Evolutionary conservation across 2,797 vertebrate species (phyloP).

Genomic region (Lutjanus argentimaculatus): DNA sequence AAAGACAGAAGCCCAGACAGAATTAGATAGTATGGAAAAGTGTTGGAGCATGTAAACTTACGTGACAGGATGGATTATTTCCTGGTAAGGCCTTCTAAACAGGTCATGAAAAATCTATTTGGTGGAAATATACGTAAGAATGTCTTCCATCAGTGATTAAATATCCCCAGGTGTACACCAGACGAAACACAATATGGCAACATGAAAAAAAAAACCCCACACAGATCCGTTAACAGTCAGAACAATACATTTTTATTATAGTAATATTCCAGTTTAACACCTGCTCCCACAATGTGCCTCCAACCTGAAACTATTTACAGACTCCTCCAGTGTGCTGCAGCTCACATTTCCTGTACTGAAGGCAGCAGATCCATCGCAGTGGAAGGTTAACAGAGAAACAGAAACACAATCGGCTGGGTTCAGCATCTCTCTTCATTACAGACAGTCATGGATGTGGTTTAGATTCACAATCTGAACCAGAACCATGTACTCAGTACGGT

Average conservation of each 20-base stretch:
- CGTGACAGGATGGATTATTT: neutral
- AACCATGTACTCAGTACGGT: neutral
- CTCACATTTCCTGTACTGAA: constrained; percentile 25
- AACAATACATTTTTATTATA: constrained; percentile 75
- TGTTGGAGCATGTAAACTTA: neutral
- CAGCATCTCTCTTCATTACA: constrained; percentile 1
- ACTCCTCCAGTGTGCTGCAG: constrained; percentile 56
- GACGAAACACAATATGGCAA: neutral
- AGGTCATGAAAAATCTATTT: neutral
- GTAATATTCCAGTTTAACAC: constrained; percentile 72
- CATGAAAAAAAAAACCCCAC: neutral
- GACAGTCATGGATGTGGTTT: neutral
- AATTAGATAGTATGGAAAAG: neutral
- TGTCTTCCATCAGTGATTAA: neutral
- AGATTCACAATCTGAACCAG: constrained; percentile 2
- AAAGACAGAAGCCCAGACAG: neutral
- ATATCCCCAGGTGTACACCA: neutral
- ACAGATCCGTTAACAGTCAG: constrained; percentile 40
- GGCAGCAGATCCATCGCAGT: constrained; percentile 14
- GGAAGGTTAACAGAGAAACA: constrained; percentile 13
- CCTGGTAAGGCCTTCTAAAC: too few species aligned
- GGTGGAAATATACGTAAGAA: neutral
- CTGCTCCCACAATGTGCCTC: constrained; percentile 71
- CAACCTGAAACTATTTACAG: constrained; percentile 78
- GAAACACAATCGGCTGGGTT: constrained; percentile 4